Conservation (phyloP, 2,797 vertebrate species). For the Helicolenus hilgendorfi region DNA sequence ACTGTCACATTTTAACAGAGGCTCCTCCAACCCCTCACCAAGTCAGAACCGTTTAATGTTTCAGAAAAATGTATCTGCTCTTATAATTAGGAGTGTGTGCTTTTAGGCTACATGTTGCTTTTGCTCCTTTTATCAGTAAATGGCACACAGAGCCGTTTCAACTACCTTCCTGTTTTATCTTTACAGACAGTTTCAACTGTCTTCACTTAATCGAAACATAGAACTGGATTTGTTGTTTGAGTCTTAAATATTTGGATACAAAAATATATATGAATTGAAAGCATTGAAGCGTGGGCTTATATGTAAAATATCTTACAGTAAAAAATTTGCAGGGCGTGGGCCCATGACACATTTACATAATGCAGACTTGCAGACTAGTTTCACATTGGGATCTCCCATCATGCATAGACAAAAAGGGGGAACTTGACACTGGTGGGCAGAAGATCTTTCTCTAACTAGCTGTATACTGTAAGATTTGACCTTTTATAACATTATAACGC, state of each 20-base stretch:
- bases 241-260: neutral
- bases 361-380: constrained; percentile 40
- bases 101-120: neutral
- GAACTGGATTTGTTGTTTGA: neutral
- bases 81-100: neutral
- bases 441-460: neutral
- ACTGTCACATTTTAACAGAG: neutral
- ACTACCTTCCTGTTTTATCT: constrained; percentile 60
- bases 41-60: neutral
- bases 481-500: neutral
- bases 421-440: constrained; percentile 18
- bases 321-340: constrained; percentile 4
- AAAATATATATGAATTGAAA: neutral
- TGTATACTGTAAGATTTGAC: neutral
- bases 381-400: constrained; percentile 57
- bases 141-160: constrained; percentile 26
- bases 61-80: neutral
- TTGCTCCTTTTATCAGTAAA: constrained; percentile 51
- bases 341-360: constrained; percentile 55
- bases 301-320: constrained; percentile 6
- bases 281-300: neutral
- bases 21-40: neutral
- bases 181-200: constrained; percentile 11
- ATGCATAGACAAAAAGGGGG: constrained; percentile 58
- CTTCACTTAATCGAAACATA: neutral